phyloP scores from a whole-genome alignment of 2,113 vertebrate species.

The Rattus rattus region DNA sequence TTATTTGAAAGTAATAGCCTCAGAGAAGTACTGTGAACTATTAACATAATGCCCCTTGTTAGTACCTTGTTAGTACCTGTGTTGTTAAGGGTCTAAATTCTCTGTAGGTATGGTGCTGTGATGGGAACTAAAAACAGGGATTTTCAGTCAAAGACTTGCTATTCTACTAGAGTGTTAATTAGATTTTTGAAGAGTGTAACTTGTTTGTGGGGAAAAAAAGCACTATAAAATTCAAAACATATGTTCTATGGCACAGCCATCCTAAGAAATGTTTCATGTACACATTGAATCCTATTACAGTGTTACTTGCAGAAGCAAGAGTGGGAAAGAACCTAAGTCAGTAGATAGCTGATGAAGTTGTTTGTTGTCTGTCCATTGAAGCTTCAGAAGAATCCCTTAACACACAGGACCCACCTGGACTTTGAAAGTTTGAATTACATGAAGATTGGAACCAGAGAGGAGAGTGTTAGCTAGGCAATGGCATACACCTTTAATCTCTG shows the following conservation, averaged over 20 bases:
- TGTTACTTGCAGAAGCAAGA: neutral
- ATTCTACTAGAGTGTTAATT: neutral
- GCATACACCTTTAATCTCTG: neutral
- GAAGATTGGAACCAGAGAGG: neutral
- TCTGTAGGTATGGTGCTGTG: neutral
- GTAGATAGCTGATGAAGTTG: neutral
- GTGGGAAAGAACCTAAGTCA: neutral
- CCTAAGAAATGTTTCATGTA: neutral
- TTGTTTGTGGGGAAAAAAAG: neutral
- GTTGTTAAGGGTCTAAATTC: neutral
- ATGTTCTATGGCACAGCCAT: neutral
- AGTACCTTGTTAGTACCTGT: neutral
- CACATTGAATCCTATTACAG: neutral
- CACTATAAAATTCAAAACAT: neutral
- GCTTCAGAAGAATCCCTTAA: neutral
- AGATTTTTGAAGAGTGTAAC: neutral
- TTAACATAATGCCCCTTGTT: neutral
- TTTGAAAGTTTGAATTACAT: neutral
- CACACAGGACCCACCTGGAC: neutral
- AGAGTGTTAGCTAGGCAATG: neutral
- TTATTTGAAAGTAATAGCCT: neutral
- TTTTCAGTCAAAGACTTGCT: neutral
- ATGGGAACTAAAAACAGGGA: neutral
- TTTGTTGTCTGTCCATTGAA: neutral
- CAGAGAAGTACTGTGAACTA: neutral